Conservation (phyloP, 2,888 invertebrate species). For the Teinopalpus imperialis region DNA sequence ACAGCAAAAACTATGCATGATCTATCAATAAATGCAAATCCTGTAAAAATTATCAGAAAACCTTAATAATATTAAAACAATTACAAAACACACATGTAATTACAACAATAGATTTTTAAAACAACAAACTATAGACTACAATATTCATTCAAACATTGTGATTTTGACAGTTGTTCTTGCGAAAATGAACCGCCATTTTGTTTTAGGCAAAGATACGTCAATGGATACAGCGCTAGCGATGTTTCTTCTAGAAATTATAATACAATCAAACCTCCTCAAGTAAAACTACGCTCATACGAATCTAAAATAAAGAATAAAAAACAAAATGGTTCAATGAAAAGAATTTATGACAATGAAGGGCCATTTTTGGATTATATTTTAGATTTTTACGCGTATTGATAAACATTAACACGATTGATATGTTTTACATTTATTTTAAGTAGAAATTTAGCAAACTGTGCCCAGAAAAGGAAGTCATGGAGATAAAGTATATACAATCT, state of each 20-base stretch:
- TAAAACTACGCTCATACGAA: slow-evolving; percentile 16
- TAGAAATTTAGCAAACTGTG: no score
- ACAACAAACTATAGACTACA: no score
- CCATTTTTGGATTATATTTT: slow-evolving; percentile 7
- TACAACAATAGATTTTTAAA: no score
- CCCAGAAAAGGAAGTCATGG: no score
- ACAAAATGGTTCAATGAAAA: not conserved
- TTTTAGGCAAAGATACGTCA: slow-evolving; percentile 21
- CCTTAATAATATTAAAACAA: not conserved
- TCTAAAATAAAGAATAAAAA: slow-evolving; percentile 12
- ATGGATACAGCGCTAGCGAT: slow-evolving; percentile 14
- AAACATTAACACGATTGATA: no score
- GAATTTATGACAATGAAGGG: not conserved
- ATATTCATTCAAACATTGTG: not conserved
- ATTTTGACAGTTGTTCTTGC: slow-evolving; percentile 9
- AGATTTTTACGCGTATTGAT: not conserved
- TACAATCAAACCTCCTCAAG: slow-evolving; percentile 22
- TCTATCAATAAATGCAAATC: not conserved
- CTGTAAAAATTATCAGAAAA: not conserved
- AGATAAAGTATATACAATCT: no score
- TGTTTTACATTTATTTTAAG: no score
- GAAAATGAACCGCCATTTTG: slow-evolving; percentile 23
- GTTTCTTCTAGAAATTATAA: slow-evolving; percentile 22
- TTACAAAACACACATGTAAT: slow-evolving; percentile 1
- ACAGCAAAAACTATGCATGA: not conserved